Percentiles rank a stretch among this genome's conserved stretches.
phyloP scores from a whole-genome alignment of 2,888 invertebrate species.

The Brachyptera risi region DNA sequence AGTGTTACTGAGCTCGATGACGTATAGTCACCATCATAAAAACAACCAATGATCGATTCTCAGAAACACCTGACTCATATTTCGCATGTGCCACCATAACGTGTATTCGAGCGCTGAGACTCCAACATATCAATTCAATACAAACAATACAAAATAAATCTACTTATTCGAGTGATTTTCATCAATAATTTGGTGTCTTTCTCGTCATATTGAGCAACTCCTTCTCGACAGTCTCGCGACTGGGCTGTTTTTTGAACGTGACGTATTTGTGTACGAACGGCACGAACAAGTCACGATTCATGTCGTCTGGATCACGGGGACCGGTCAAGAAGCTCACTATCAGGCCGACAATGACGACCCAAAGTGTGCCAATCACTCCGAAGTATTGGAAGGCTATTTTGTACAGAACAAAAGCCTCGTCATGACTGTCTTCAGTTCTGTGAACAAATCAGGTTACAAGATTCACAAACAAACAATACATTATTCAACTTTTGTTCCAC shows the following conservation, averaged over 20 bases:
- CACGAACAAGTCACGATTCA: conserved; percentile 6
- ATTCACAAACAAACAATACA: too few relatives aligned
- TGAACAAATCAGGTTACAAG: background rate
- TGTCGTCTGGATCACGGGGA: conserved; percentile 47
- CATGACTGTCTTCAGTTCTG: background rate
- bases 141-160: too few relatives aligned
- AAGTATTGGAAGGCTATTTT: conserved; percentile 67
- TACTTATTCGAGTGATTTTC: too few relatives aligned
- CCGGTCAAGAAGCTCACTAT: conserved; percentile 60
- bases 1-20: too few relatives aligned
- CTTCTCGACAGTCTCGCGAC: background rate
- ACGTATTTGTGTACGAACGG: conserved; percentile 15
- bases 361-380: conserved; percentile 56
- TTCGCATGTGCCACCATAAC: too few relatives aligned
- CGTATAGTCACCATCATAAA: too few relatives aligned
- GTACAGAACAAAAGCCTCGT: conserved; percentile 46
- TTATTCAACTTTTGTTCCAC: too few relatives aligned
- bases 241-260: conserved; percentile 1
- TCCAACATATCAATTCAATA: too few relatives aligned
- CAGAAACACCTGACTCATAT: too few relatives aligned
- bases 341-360: conserved; percentile 57
- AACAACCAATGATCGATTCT: too few relatives aligned
- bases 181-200: too few relatives aligned
- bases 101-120: too few relatives aligned
- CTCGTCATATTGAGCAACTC: background rate